Base-by-base conservation (phyloP, 2,888 invertebrate genomes). In the Esperia sulphurella region DNA sequence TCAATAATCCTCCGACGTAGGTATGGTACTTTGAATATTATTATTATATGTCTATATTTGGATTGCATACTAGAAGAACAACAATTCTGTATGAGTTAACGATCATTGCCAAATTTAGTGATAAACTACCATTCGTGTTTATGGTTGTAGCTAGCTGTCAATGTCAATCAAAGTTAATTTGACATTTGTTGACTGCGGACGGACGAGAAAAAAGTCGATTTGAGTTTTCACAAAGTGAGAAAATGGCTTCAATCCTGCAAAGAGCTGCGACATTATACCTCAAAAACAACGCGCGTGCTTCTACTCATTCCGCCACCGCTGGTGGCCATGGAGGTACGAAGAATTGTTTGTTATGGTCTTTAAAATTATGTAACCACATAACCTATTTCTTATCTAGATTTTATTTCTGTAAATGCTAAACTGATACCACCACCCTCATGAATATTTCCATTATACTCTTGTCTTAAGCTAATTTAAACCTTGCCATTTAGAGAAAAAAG, bases 221-320 rank as follows among this genome's bases (percentile, higher is more conserved):
- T 53, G 14, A 29, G 21, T 49, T 53, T 52, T 49, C 53, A 45
- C 30, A 41, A 41, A 51, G 44, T 44, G 33, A 14, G 12, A 80
- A 79, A 75, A 88, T 91, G 92, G 87, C 91, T 68, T 68, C 86
- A 30, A 72, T 91, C 47, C 53, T 92, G 60, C 75, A 72, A 54
- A 74, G 76, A 50, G 88, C 90, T 53, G 80, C 86, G 13, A 67
- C 84, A 48, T 77, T 87, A 54, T 91, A 83, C 68, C 63, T 91
- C 41, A 85, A 78, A 64, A 87, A 82, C 29, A 83, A 90, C 54
- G 79, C 83, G 35, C 82, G 83, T 60, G 77, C 79, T 58, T 70
- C 77, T 38, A 67, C 82, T 39, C 84, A 85, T 50, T 68, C 87
- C 42, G 87, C 88, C 42, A 78, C 83, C 1, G 85, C 90, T 64